These are phyloP conservation scores for Caenorhabditis doughertyi DNA, from an alignment of 2,888 invertebrate genomes.

Conservation along the genomic window DNA sequence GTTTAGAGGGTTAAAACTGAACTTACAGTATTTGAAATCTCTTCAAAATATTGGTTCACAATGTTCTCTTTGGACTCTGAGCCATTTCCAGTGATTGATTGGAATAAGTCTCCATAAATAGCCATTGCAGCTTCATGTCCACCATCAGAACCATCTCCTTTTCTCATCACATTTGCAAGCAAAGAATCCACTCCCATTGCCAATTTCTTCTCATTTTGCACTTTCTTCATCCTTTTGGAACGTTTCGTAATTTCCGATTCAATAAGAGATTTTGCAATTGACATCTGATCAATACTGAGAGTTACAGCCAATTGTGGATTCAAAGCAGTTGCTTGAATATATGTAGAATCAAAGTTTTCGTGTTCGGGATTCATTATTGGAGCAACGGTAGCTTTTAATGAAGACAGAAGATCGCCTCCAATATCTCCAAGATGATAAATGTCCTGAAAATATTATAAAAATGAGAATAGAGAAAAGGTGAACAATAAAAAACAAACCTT, in stretches of 20 bases:
- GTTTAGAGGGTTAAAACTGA: neutral
- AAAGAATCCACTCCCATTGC: constrained; percentile 75
- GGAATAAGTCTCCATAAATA: constrained; percentile 57
- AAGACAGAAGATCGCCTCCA: constrained; percentile 40
- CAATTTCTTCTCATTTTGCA: constrained; percentile 63
- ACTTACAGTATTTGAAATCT: constrained; percentile 67
- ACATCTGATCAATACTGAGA: constrained; percentile 71
- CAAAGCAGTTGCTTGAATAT: constrained; percentile 75
- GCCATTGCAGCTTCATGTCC: constrained; percentile 24
- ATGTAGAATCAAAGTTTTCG: constrained; percentile 68
- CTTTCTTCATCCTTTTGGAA: constrained; percentile 6
- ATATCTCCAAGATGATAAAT: constrained; percentile 56
- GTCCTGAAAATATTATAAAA: constrained; percentile 42
- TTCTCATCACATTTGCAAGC: constrained; percentile 74
- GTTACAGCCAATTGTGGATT: constrained; percentile 77
- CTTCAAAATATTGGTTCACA: constrained; percentile 68
- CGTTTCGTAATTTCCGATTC: constrained; percentile 65
- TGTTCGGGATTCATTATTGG: constrained; percentile 65
- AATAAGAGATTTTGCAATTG: constrained; percentile 68
- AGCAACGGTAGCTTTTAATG: constrained; percentile 48
- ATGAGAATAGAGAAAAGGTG: neutral
- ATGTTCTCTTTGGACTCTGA: constrained; percentile 56
- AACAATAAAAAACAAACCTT: constrained; percentile 60
- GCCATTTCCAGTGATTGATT: constrained; percentile 36
- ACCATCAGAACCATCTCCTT: constrained; percentile 28